Percentiles rank a stretch among this genome's conserved stretches.
Conservation (phyloP, 2,888 invertebrate species). For the Tineola bisselliella region DNA sequence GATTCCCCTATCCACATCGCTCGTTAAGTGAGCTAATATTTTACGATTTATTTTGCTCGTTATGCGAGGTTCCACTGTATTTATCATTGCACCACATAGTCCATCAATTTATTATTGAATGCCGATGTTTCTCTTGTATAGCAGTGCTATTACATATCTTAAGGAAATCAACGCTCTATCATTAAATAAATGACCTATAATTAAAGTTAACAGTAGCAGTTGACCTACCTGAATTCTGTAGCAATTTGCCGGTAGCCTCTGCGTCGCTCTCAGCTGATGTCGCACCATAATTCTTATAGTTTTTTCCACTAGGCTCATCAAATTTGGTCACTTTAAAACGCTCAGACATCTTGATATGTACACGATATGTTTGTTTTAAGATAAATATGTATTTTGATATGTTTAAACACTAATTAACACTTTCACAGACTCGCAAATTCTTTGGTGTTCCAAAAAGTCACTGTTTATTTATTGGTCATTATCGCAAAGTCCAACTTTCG, state of each 20-base stretch:
- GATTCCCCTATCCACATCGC: too few species aligned
- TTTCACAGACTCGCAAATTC: neutral
- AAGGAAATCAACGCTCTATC: neutral
- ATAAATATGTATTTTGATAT: neutral
- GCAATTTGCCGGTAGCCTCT: constrained; percentile 53
- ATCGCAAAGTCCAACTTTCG: neutral
- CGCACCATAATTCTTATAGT: constrained; percentile 69
- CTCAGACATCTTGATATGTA: constrained; percentile 59
- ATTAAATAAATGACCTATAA: neutral
- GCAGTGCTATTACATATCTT: too few species aligned
- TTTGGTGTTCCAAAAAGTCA: neutral
- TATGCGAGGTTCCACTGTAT: too few species aligned
- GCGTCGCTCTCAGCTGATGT: constrained; percentile 59
- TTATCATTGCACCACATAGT: too few species aligned
- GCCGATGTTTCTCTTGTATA: too few species aligned
- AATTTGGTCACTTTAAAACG: constrained; percentile 70
- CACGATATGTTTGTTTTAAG: neutral
- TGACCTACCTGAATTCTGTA: constrained; percentile 57
- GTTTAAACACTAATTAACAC: constrained; percentile 1
- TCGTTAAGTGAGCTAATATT: too few species aligned
- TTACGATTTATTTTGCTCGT: too few species aligned
- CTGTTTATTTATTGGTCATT: constrained; percentile 2
- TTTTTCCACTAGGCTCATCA: constrained; percentile 62
- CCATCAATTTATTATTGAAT: too few species aligned
- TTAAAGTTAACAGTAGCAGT: neutral